Evolutionary conservation across 2,888 invertebrate species (phyloP).

Genomic region (Lapara coniferarum): DNA sequence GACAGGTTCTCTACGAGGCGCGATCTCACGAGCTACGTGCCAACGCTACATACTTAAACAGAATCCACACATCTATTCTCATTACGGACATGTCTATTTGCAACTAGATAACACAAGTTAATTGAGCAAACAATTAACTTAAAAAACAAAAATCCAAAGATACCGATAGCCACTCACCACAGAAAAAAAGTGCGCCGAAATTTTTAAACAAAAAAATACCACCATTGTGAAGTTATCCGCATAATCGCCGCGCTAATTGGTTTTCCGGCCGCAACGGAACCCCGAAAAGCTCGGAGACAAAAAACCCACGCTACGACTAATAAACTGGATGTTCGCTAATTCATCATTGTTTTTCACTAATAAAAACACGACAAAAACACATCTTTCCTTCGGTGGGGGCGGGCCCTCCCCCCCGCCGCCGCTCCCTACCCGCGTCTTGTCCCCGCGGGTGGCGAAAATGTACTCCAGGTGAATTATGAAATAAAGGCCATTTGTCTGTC

Average conservation of each 20-base stretch:
- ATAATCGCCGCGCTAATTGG: slow-evolving; percentile 30
- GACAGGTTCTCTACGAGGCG: no score
- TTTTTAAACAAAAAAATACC: slow-evolving; percentile 24
- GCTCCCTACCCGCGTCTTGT: slow-evolving; percentile 27
- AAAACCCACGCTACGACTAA: slow-evolving; percentile 61
- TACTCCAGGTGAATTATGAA: slow-evolving; percentile 44
- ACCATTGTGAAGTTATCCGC: slow-evolving; percentile 25
- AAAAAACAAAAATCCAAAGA: neutral
- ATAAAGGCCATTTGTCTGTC: slow-evolving; percentile 31
- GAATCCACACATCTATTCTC: no score
- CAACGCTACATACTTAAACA: no score
- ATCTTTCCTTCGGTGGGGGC: slow-evolving; percentile 45
- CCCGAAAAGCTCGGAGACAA: slow-evolving; percentile 45
- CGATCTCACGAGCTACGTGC: no score
- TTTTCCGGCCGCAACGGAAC: slow-evolving; percentile 36
- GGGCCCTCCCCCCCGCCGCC: slow-evolving; percentile 31
- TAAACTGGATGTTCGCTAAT: slow-evolving; percentile 72
- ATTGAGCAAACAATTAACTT: neutral
- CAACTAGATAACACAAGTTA: no score
- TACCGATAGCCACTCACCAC: neutral
- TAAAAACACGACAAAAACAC: slow-evolving; percentile 78
- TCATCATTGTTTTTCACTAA: slow-evolving; percentile 79
- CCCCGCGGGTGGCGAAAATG: slow-evolving; percentile 36
- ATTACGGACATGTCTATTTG: no score
- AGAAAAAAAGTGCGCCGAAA: slow-evolving; percentile 35